phyloP scores from a whole-genome alignment of 1,140 invertebrate genomes.

The Leptopilina boulardi region DNA sequence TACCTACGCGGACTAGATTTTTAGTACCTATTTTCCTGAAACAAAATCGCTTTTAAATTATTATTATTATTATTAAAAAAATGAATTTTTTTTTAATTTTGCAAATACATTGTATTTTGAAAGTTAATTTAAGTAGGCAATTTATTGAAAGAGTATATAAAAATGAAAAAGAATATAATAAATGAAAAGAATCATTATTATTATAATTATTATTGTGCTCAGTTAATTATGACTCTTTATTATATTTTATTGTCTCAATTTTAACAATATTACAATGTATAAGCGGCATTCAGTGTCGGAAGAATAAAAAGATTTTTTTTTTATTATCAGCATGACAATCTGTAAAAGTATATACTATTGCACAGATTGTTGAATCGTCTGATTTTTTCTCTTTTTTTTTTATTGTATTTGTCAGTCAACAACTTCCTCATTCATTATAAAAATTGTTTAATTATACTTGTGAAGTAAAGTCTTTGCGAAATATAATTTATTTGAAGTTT shows the following conservation, averaged over 20 bases:
- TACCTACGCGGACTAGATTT: background rate
- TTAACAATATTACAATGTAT: background rate
- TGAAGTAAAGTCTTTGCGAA: no score
- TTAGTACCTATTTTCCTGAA: background rate
- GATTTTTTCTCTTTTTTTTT: background rate
- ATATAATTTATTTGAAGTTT: no score
- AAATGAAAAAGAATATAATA: background rate
- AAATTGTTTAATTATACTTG: no score
- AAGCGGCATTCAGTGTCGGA: background rate
- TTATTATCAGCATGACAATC: constrained; percentile 7
- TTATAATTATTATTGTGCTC: background rate
- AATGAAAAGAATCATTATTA: no score
- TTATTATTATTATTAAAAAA: background rate
- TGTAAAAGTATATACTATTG: background rate
- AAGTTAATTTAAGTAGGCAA: background rate
- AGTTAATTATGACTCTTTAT: background rate
- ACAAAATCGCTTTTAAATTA: background rate
- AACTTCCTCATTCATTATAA: no score
- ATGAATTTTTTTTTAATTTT: background rate
- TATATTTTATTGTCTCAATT: background rate
- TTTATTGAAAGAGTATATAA: background rate
- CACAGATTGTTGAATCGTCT: background rate
- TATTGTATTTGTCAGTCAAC: background rate
- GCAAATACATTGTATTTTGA: background rate
- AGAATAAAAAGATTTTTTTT: constrained; percentile 4